These are phyloP conservation scores for Eubasilissa splendida DNA, from an alignment of 2,888 invertebrate genomes.

Conservation along the genomic window DNA sequence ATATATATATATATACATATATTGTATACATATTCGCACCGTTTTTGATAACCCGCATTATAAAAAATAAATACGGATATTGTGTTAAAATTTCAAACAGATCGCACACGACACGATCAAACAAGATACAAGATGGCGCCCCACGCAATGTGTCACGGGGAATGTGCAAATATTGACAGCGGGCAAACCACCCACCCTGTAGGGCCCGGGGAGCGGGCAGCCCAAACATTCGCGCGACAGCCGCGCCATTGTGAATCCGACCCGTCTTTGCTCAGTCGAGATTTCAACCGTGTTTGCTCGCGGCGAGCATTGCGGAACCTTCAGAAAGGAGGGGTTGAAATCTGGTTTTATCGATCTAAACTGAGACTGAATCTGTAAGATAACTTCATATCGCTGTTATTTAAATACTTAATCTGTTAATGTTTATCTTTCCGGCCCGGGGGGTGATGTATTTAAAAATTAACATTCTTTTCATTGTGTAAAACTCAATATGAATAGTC, in stretches of 20 bases:
- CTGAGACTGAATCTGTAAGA: neutral
- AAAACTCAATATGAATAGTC: no score
- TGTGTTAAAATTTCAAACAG: neutral
- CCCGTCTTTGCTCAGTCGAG: constrained; percentile 14
- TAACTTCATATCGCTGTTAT: no score
- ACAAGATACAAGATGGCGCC: constrained; percentile 3
- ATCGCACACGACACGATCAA: neutral
- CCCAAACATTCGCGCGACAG: constrained; percentile 9
- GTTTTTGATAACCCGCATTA: no score
- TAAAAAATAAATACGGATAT: no score
- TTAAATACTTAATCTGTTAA: no score
- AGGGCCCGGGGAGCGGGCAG: neutral
- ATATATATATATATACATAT: no score
- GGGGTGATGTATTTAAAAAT: no score
- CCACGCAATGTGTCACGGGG: constrained; percentile 12
- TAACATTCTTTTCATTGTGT: no score
- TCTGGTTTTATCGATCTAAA: neutral
- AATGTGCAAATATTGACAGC: constrained; percentile 22
- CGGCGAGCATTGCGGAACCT: neutral
- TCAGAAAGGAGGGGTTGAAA: no score
- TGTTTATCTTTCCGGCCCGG: no score
- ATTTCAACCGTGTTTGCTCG: constrained; percentile 5
- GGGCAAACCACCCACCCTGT: constrained; percentile 2
- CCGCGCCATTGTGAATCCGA: constrained; percentile 13
- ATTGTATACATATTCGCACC: no score